phyloP scores from a whole-genome alignment of 2,888 invertebrate species.

The Tetramorium bicarinatum region DNA sequence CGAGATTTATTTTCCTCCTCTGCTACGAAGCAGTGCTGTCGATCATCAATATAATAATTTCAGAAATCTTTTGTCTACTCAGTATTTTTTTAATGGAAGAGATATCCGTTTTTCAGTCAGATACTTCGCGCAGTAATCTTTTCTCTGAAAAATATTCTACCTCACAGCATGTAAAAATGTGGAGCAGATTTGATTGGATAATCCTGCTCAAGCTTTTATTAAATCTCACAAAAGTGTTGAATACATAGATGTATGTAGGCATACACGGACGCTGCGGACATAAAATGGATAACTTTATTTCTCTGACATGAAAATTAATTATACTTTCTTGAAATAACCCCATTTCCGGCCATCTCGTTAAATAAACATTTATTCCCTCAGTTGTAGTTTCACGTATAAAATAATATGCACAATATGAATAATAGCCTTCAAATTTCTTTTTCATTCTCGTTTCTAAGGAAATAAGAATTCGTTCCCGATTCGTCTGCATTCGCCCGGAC shows the following conservation, averaged over 20 bases:
- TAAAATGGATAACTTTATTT: slow-evolving; percentile 35
- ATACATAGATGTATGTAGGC: slow-evolving; percentile 4
- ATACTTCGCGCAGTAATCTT: slow-evolving; percentile 15
- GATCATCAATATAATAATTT: background rate
- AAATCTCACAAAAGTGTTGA: slow-evolving; percentile 41
- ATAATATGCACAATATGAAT: slow-evolving; percentile 10
- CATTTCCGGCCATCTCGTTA: slow-evolving; percentile 13
- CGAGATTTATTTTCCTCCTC: background rate
- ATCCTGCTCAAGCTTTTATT: slow-evolving; percentile 36
- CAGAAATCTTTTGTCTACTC: background rate
- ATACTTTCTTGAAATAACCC: slow-evolving; percentile 30
- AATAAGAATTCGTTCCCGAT: slow-evolving; percentile 38
- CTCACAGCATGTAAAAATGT: slow-evolving; percentile 17
- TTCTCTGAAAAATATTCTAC: slow-evolving; percentile 12
- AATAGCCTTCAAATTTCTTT: slow-evolving; percentile 2
- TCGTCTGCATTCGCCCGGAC: slow-evolving; percentile 60
- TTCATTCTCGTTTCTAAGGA: slow-evolving; percentile 6
- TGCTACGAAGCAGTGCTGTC: background rate
- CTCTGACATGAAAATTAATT: slow-evolving; percentile 30
- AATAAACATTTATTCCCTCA: slow-evolving; percentile 13
- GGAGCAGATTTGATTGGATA: slow-evolving; percentile 12
- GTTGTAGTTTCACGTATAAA: background rate
- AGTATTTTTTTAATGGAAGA: background rate
- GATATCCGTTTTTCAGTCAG: background rate
- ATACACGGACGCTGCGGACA: background rate